phyloP scores from a whole-genome alignment of 2,888 invertebrate genomes.

The Calameuta idolon region DNA sequence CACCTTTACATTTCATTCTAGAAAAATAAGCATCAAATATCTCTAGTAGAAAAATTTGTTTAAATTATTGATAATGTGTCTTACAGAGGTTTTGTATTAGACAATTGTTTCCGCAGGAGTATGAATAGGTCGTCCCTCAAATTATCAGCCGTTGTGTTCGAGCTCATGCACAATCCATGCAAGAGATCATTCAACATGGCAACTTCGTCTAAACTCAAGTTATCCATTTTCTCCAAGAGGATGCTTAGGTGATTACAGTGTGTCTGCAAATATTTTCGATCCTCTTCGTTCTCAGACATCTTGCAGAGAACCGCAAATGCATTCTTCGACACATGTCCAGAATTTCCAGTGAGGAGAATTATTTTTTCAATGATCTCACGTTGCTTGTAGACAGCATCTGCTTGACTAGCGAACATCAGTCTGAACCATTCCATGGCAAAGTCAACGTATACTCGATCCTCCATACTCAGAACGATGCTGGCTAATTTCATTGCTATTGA shows the following conservation, averaged over 20 bases:
- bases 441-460: conserved; percentile 50
- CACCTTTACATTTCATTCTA: conserved; percentile 77
- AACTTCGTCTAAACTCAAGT: conserved; percentile 79
- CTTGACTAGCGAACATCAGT: conserved; percentile 52
- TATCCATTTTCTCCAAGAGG: conserved; percentile 81
- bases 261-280: conserved; percentile 67
- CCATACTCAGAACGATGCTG: conserved; percentile 52
- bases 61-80: conserved; percentile 31
- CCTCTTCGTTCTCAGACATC: conserved; percentile 50
- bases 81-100: conserved; percentile 72
- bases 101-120: conserved; percentile 85
- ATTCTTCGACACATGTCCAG: conserved; percentile 56
- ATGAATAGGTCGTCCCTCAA: conserved; percentile 87
- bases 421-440: conserved; percentile 61
- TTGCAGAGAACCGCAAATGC: conserved; percentile 50
- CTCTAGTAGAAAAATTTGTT: not conserved
- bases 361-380: conserved; percentile 57
- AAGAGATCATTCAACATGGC: conserved; percentile 83
- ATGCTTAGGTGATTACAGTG: conserved; percentile 74
- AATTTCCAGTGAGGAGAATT: conserved; percentile 55
- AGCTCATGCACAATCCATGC: conserved; percentile 73
- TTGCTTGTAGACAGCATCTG: conserved; percentile 50
- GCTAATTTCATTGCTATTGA: conserved; percentile 48
- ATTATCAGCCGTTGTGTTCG: conserved; percentile 65
- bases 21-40: conserved; percentile 29